phyloP scores from a whole-genome alignment of 2,797 vertebrate species.

The Micromesistius poutassou region DNA sequence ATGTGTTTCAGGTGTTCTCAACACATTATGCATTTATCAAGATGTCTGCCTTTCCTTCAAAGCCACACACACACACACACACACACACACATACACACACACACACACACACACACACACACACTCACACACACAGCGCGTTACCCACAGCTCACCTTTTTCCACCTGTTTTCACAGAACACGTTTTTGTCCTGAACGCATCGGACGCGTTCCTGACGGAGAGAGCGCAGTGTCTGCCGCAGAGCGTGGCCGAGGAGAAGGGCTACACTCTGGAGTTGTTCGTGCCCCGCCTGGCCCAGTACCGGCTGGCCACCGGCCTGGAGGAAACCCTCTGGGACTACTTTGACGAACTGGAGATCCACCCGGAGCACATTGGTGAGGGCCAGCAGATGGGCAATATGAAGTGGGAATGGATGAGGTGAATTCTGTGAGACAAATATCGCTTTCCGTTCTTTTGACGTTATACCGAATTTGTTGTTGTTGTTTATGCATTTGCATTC shows the following conservation, averaged over 20 bases:
- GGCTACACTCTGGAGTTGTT: constrained; percentile 77
- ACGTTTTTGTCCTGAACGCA: constrained; percentile 80
- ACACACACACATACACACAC: neutral
- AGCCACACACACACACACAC: neutral
- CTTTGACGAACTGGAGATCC: constrained; percentile 90
- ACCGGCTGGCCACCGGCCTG: constrained; percentile 67
- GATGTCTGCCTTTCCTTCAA: neutral
- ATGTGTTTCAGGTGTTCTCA: neutral
- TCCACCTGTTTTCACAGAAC: constrained; percentile 68
- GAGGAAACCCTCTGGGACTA: constrained; percentile 85
- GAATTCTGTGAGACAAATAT: neutral
- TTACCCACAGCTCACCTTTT: neutral
- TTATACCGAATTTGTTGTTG: neutral
- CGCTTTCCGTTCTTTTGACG: neutral
- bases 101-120: no score
- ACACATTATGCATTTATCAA: neutral
- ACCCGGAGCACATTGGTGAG: constrained; percentile 83
- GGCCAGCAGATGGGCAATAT: neutral
- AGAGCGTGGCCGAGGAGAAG: constrained; percentile 73
- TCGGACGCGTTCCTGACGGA: constrained; percentile 84
- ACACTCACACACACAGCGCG: neutral
- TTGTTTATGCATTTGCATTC: neutral
- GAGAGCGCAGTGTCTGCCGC: constrained; percentile 78
- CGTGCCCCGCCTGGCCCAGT: constrained; percentile 67
- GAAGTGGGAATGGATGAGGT: neutral